Evolutionary conservation across 2,113 vertebrate species (phyloP).

Genomic region (Pandion haliaetus): DNA sequence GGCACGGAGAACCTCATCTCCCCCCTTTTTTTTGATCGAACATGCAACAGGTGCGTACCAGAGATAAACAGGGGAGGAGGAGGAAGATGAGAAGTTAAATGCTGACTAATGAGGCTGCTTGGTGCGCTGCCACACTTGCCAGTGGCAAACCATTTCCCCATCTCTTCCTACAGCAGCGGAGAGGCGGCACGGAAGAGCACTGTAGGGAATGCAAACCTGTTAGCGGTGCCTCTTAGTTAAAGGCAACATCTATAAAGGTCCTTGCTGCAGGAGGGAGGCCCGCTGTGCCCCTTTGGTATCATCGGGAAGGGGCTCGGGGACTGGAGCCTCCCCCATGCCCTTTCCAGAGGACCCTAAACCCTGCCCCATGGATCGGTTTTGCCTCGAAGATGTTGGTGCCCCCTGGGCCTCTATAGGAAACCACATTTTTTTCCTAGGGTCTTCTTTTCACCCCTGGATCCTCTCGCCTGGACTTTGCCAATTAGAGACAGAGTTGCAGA

Average conservation of each 20-base stretch:
- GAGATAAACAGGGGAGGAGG: neutral
- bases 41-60: neutral
- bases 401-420: neutral
- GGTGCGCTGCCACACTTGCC: accelerated
- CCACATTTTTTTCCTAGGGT: accelerated
- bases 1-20: neutral
- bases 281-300: accelerated
- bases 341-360: neutral
- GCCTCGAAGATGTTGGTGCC: neutral
- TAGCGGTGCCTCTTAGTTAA: neutral
- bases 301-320: neutral
- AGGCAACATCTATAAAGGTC: neutral
- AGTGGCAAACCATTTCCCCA: neutral
- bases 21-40: accelerated
- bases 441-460: neutral
- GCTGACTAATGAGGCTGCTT: neutral
- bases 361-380: neutral
- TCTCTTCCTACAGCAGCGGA: neutral
- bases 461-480: neutral
- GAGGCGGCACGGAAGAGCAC: neutral
- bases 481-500: neutral
- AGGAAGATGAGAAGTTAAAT: neutral
- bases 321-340: neutral
- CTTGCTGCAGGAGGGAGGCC: neutral
- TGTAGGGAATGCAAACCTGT: neutral